These are phyloP conservation scores for Pterocles orientalis DNA, from an alignment of 2,113 vertebrate species.

Conservation along the genomic window DNA sequence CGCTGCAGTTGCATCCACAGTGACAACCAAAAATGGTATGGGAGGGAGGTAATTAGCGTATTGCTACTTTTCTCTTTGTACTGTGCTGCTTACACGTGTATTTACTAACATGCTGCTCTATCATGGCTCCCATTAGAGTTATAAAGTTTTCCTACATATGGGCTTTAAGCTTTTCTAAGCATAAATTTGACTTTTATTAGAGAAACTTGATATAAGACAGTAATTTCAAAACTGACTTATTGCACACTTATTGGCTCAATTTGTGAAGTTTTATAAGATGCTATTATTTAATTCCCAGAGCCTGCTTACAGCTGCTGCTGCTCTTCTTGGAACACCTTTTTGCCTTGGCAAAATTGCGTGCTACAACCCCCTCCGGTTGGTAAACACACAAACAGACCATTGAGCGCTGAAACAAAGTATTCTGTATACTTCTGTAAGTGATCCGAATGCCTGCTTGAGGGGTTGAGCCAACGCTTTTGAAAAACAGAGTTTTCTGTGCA, in stretches of 20 bases:
- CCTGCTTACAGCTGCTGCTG: slow-evolving; percentile 57
- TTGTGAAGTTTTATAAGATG: slow-evolving; percentile 62
- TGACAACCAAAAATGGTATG: slow-evolving; percentile 58
- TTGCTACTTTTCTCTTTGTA: slow-evolving; percentile 66
- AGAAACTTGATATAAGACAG: slow-evolving; percentile 60
- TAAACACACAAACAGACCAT: slow-evolving; percentile 60
- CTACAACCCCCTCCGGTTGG: neutral
- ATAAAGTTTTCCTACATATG: slow-evolving; percentile 66
- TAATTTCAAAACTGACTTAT: slow-evolving; percentile 60
- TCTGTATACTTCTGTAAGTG: slow-evolving; percentile 2
- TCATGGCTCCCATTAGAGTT: slow-evolving; percentile 65
- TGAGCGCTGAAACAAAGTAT: neutral
- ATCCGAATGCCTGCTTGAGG: neutral
- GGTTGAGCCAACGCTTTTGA: neutral
- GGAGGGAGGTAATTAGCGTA: slow-evolving; percentile 60
- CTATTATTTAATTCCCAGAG: slow-evolving; percentile 52
- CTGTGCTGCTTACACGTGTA: slow-evolving; percentile 61
- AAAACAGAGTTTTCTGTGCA: neutral
- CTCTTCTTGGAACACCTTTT: slow-evolving; percentile 52
- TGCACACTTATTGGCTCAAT: slow-evolving; percentile 53
- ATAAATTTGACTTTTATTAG: slow-evolving; percentile 58
- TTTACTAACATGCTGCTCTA: slow-evolving; percentile 67
- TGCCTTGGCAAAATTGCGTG: neutral
- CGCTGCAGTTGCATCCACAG: neutral
- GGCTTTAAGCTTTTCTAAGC: slow-evolving; percentile 61